Percentiles rank a stretch among this genome's conserved stretches.
phyloP scores from a whole-genome alignment of 1,140 invertebrate genomes.

The Plodia interpunctella region DNA sequence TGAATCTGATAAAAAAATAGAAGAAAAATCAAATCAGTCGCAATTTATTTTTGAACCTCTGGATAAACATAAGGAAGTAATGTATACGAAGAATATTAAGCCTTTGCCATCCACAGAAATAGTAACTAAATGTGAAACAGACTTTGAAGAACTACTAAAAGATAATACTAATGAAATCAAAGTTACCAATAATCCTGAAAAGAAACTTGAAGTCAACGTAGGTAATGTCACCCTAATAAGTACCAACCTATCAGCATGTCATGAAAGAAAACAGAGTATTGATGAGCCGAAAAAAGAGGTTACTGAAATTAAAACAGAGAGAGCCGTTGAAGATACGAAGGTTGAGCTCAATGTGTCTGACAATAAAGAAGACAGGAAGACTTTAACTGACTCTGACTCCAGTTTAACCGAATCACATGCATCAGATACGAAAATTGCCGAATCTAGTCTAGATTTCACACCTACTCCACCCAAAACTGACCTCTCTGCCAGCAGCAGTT shows the following conservation, averaged over 20 bases:
- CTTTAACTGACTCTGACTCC: not conserved
- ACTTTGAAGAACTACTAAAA: slow-evolving; percentile 75
- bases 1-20: slow-evolving; percentile 7
- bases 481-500: not conserved
- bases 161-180: slow-evolving; percentile 74
- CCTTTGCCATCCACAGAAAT: slow-evolving; percentile 20
- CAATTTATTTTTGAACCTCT: slow-evolving; percentile 6
- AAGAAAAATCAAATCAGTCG: slow-evolving; percentile 13
- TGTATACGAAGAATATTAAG: not conserved
- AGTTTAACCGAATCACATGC: not conserved
- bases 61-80: slow-evolving; percentile 18
- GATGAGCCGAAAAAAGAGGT: slow-evolving; percentile 21
- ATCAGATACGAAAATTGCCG: not conserved
- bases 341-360: not conserved
- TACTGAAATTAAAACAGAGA: slow-evolving; percentile 12
- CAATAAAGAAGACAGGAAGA: not conserved
- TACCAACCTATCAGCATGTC: slow-evolving; percentile 16
- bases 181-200: slow-evolving; percentile 60
- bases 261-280: slow-evolving; percentile 24
- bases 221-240: slow-evolving; percentile 49
- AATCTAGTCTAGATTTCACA: not conserved
- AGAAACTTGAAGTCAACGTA: slow-evolving; percentile 63
- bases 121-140: slow-evolving; percentile 66
- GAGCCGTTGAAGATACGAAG: slow-evolving; percentile 4
- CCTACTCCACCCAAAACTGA: not conserved